Conservation (phyloP, 2,113 vertebrate species). For the Megaceryle maxima region DNA sequence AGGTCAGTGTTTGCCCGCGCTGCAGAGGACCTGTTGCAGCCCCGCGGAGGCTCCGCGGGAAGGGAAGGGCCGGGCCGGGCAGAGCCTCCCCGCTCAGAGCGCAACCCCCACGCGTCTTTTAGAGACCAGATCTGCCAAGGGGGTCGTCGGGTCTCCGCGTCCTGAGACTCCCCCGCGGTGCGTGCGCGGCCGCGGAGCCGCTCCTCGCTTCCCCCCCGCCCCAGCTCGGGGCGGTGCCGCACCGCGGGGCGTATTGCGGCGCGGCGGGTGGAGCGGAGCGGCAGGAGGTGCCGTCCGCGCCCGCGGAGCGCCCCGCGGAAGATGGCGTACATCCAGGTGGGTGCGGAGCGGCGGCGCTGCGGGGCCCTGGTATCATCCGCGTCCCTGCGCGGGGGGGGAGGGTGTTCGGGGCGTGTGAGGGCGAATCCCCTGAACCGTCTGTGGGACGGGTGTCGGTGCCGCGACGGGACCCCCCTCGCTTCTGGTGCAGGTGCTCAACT, state of each 20-base stretch:
- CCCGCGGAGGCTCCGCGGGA: constrained; percentile 43
- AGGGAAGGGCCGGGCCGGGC: background rate
- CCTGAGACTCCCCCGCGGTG: background rate
- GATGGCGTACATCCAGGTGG: constrained; percentile 77
- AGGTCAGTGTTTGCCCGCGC: constrained; percentile 55
- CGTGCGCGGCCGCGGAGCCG: background rate
- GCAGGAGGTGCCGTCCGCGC: constrained; percentile 51
- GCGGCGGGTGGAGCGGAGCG: constrained; percentile 15
- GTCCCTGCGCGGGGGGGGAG: background rate
- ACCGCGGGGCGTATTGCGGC: background rate
- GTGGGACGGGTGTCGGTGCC: background rate
- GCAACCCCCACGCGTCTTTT: background rate
- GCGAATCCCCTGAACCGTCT: too few relatives aligned
- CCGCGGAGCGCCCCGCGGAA: constrained; percentile 39
- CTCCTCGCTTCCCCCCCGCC: too few relatives aligned
- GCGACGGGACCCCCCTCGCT: background rate
- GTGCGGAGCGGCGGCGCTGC: background rate
- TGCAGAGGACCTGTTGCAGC: constrained; percentile 33
- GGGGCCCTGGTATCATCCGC: background rate
- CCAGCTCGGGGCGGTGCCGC: background rate
- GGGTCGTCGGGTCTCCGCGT: background rate
- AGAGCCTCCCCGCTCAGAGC: background rate
- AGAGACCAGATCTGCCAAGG: background rate
- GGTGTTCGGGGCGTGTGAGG: background rate
- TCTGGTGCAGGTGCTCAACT: background rate